Percentiles rank a stretch among this genome's conserved stretches.
Conservation (phyloP, 2,113 vertebrate genomes). For the Halcyon malimbica region DNA sequence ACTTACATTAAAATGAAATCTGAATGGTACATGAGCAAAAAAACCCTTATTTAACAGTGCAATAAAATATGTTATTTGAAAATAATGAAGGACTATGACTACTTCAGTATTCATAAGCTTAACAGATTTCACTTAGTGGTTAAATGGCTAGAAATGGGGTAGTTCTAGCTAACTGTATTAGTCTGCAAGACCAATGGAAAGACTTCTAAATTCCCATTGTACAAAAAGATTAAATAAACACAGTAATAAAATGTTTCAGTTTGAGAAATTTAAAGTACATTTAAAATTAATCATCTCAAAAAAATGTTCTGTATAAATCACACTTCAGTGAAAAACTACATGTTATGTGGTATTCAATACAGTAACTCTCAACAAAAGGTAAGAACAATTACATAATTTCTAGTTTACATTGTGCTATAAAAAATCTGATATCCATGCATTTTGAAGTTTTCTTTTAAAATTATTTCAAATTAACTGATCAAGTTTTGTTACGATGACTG, state of each 20-base stretch:
- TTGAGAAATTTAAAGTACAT: not conserved
- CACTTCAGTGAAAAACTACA: not conserved
- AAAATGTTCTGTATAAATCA: not conserved
- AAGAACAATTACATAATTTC: not conserved
- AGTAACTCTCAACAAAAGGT: not conserved
- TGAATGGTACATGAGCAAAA: not conserved
- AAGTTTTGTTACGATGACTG: not conserved
- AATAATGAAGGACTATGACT: not conserved
- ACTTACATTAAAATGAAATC: not conserved
- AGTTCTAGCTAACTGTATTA: not conserved
- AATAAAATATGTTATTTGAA: not conserved
- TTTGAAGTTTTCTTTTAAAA: not conserved
- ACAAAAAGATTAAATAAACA: not conserved
- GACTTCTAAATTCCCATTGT: not conserved
- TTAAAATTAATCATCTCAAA: not conserved
- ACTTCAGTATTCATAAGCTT: not conserved
- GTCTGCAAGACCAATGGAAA: not conserved
- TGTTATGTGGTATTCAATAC: not conserved
- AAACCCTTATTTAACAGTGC: rapidly evolving
- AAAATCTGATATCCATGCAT: not conserved
- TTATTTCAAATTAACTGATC: not conserved
- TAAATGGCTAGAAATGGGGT: not conserved
- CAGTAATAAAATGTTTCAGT: not conserved
- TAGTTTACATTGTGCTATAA: not conserved
- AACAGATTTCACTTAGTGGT: not conserved